These are phyloP conservation scores for Ailuropoda melanoleuca DNA, from an alignment of 2,113 vertebrate genomes.

Conservation along the genomic window DNA sequence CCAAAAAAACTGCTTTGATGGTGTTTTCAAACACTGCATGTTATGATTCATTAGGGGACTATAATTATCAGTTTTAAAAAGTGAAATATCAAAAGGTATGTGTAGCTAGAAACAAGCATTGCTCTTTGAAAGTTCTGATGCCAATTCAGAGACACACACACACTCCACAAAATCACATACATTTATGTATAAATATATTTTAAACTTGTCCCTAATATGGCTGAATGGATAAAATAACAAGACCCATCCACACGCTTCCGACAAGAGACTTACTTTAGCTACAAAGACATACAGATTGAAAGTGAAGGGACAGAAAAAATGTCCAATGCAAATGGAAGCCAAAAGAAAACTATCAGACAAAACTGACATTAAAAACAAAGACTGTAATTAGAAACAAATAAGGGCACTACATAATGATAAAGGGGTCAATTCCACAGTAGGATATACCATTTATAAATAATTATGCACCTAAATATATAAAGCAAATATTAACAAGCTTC, in stretches of 20 bases:
- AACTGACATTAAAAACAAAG: not conserved
- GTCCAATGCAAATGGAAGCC: not conserved
- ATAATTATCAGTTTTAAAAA: not conserved
- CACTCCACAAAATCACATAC: not conserved
- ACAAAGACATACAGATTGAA: not conserved
- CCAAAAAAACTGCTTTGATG: not conserved
- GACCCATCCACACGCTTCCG: not conserved
- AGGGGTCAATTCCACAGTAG: not conserved
- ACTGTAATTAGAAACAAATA: not conserved
- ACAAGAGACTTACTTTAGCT: not conserved
- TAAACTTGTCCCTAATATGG: not conserved
- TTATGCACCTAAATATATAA: not conserved
- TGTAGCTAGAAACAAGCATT: not conserved
- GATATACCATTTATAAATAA: not conserved
- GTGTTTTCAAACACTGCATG: not conserved
- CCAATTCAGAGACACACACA: not conserved
- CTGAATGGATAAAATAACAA: not conserved
- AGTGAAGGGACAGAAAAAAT: not conserved
- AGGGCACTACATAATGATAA: not conserved
- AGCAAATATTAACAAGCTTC: not conserved
- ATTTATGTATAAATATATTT: not conserved
- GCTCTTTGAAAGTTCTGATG: not conserved
- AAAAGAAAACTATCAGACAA: not conserved
- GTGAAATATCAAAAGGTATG: not conserved
- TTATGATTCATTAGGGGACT: not conserved